Evolutionary conservation across 2,797 vertebrate genomes (phyloP).

Genomic region (Prunella strophiata): DNA sequence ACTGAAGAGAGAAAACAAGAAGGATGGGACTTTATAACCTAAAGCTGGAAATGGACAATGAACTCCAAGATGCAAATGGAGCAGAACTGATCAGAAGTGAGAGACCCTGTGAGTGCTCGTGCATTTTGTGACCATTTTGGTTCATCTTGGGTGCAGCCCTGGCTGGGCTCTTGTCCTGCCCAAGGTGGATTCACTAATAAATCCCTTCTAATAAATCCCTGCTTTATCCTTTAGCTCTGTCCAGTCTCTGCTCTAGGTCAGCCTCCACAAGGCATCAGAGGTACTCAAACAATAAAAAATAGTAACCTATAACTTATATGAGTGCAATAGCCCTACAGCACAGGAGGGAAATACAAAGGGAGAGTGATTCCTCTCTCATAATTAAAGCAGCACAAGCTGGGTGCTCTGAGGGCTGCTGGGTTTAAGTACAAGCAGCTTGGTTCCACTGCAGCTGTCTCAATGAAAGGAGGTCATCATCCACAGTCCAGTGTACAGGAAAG

Average conservation of each 20-base stretch:
- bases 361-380: not conserved
- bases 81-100: not conserved
- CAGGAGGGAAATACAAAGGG: not conserved
- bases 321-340: not conserved
- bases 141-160: not conserved
- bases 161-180: not conserved
- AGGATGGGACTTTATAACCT: not conserved
- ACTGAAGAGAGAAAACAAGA: not conserved
- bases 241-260: not conserved
- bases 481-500: not conserved
- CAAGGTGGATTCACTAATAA: not conserved
- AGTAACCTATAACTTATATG: not conserved
- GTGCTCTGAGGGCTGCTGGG: not conserved
- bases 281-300: not conserved
- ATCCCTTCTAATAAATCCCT: not conserved
- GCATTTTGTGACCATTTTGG: not conserved
- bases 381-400: not conserved
- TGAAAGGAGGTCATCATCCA: not conserved
- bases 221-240: not conserved
- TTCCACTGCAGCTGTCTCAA: not conserved
- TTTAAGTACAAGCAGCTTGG: not conserved
- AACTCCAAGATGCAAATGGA: not conserved
- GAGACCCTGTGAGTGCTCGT: fast-evolving
- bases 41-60: not conserved
- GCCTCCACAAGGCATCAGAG: not conserved